phyloP scores from a whole-genome alignment of 35 echinoderm and acorn worm species.

The Lytechinus pictus region DNA sequence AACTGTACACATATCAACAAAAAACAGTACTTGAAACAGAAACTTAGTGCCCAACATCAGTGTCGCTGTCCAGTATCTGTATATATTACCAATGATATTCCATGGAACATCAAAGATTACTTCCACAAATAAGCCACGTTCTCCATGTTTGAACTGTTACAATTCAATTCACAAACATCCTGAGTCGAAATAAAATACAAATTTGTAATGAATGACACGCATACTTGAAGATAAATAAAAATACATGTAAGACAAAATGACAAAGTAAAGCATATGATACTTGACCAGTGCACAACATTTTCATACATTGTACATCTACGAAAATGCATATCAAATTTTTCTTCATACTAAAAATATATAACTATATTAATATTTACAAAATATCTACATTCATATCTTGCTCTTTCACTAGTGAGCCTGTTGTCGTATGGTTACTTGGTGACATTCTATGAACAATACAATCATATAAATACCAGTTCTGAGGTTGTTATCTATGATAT shows the following conservation, averaged over 20 bases:
- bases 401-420: not conserved
- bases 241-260: not conserved
- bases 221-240: not conserved
- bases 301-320: not conserved
- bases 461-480: not conserved
- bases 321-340: slow-evolving; percentile 14
- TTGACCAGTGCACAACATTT: not conserved
- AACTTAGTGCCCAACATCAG: not conserved
- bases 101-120: not conserved
- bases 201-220: not conserved
- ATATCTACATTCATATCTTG: not conserved
- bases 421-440: not conserved
- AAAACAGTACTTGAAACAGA: not conserved
- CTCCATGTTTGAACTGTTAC: not conserved
- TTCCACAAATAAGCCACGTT: not conserved
- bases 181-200: not conserved
- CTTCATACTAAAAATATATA: slow-evolving; percentile 15
- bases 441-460: not conserved
- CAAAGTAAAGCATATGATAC: not conserved
- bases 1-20: no score
- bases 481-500: no score
- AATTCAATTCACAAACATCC: not conserved
- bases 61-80: not conserved
- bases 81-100: not conserved
- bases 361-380: not conserved